Conservation (phyloP, 2,888 invertebrate genomes). For the Metopia argyrocephala region DNA sequence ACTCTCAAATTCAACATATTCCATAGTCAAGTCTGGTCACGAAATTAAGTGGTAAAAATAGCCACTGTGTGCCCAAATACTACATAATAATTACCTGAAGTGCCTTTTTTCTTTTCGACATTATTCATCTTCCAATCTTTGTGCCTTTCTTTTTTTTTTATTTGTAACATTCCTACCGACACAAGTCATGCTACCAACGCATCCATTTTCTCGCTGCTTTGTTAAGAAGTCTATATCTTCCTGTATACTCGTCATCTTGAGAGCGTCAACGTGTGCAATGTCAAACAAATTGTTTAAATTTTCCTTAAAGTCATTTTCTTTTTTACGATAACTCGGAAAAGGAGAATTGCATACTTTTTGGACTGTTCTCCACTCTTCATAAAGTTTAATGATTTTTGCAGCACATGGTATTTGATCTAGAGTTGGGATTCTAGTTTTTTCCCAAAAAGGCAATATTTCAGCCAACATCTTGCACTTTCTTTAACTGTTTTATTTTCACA, state of each 20-base stretch:
- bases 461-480: neutral
- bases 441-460: constrained; percentile 18
- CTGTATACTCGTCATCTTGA: constrained; percentile 16
- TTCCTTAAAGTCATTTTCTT: constrained; percentile 19
- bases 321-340: neutral
- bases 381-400: constrained; percentile 16
- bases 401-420: constrained; percentile 16
- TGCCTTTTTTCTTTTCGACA: neutral
- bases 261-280: constrained; percentile 14
- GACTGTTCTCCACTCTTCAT: constrained; percentile 20
- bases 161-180: constrained; percentile 31
- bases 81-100: constrained; percentile 14
- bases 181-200: constrained; percentile 25
- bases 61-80: constrained; percentile 22
- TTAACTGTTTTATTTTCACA: constrained; percentile 10
- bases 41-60: constrained; percentile 23
- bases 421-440: constrained; percentile 13
- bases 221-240: constrained; percentile 13
- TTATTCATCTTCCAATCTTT: constrained; percentile 17
- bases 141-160: constrained; percentile 22
- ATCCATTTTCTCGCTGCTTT: constrained; percentile 13
- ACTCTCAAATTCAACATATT: constrained; percentile 33
- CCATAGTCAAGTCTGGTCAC: constrained; percentile 21
- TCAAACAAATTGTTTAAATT: constrained; percentile 17
- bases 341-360: neutral